These are phyloP conservation scores for Apis laboriosa DNA, from an alignment of 1,140 invertebrate species.

Conservation along the genomic window DNA sequence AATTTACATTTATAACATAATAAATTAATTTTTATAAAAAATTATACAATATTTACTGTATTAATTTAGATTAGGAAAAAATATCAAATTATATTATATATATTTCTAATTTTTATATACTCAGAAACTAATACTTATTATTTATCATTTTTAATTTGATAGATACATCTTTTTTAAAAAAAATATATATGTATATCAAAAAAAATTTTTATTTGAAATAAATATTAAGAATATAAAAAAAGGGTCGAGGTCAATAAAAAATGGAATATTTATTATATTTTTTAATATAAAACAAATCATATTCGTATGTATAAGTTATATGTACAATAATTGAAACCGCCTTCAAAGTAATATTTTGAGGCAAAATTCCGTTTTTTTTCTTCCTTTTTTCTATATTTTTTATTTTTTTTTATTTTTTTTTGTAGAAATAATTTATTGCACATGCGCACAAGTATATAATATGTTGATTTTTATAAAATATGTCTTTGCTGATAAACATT, in stretches of 20 bases:
- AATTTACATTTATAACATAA: too few relatives aligned
- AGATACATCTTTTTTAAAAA: not conserved
- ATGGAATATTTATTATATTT: constrained; percentile 66
- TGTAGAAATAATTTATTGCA: constrained; percentile 64
- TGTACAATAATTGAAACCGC: constrained; percentile 76
- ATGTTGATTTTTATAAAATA: constrained; percentile 57
- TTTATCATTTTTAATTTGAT: too few relatives aligned
- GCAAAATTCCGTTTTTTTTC: constrained; percentile 33
- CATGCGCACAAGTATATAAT: constrained; percentile 52
- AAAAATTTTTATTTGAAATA: constrained; percentile 15
- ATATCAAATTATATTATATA: not conserved
- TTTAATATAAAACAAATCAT: constrained; percentile 76
- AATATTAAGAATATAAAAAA: constrained; percentile 29
- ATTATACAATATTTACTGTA: not conserved
- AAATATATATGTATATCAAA: not conserved
- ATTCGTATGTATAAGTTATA: constrained; percentile 69
- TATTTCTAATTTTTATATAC: not conserved
- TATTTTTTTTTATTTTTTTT: constrained; percentile 14
- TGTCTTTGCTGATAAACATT: constrained; percentile 32
- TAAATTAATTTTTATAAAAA: too few relatives aligned
- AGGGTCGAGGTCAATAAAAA: constrained; percentile 61
- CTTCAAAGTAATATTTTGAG: constrained; percentile 62
- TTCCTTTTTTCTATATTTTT: constrained; percentile 28
- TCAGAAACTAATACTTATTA: not conserved
- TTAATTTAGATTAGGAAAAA: not conserved